These are phyloP conservation scores for Perizoma affinitatum DNA, from an alignment of 2,888 invertebrate species.

Conservation along the genomic window DNA sequence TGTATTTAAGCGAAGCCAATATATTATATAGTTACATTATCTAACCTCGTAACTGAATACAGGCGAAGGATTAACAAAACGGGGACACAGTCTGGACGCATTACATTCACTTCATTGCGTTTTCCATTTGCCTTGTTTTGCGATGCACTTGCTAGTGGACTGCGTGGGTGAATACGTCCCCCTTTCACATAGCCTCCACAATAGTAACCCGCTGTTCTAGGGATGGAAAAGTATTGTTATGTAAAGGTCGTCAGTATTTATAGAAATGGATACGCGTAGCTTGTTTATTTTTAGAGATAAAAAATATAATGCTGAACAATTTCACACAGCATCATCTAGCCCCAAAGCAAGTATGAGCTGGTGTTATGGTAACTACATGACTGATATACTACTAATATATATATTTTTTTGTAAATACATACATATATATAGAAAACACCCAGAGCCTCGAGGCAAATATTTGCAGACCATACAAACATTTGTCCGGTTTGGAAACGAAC, in stretches of 20 bases:
- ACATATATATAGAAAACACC: too few relatives aligned
- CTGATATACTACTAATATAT: too few relatives aligned
- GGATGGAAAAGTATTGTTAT: slow-evolving; percentile 13
- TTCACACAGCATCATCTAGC: too few relatives aligned
- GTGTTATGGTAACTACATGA: too few relatives aligned
- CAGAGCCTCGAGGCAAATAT: too few relatives aligned
- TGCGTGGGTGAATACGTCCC: slow-evolving; percentile 2
- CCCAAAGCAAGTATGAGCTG: too few relatives aligned
- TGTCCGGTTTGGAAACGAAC: too few relatives aligned
- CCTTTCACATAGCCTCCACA: not conserved
- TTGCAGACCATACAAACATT: too few relatives aligned
- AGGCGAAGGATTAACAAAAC: slow-evolving; percentile 20
- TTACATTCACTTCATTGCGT: slow-evolving; percentile 49
- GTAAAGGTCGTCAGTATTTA: slow-evolving; percentile 15
- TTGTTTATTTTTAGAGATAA: slow-evolving; percentile 9
- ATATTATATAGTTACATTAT: not conserved
- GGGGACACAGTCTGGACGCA: slow-evolving; percentile 47
- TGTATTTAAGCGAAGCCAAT: too few relatives aligned
- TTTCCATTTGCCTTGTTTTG: slow-evolving; percentile 57
- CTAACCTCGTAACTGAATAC: slow-evolving; percentile 6
- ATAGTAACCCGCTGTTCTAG: slow-evolving; percentile 1
- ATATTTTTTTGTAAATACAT: too few relatives aligned
- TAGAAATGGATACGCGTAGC: slow-evolving; percentile 4
- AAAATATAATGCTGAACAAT: not conserved
- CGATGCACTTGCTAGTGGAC: slow-evolving; percentile 31